Evolutionary conservation across 2,113 vertebrate species (phyloP).

Genomic region (Xerus inauris): DNA sequence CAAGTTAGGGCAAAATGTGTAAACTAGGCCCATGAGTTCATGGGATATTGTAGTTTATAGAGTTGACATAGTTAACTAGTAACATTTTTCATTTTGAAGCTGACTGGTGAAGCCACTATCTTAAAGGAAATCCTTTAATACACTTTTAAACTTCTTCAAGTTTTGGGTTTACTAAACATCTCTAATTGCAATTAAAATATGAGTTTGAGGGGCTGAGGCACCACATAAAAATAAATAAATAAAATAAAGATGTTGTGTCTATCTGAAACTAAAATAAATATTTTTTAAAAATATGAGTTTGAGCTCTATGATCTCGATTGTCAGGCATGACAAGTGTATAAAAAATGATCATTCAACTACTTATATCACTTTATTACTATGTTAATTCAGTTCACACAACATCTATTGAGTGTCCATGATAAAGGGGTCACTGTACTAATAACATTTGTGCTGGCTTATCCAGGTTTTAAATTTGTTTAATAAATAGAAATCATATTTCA

Average conservation of each 20-base stretch:
- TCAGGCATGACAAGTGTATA: slow-evolving; percentile 2
- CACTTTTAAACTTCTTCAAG: not conserved
- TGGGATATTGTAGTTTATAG: not conserved
- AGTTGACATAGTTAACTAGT: not conserved
- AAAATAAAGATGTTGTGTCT: no score
- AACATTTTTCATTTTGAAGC: not conserved
- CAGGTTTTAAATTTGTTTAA: slow-evolving; percentile 61
- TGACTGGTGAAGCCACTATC: not conserved
- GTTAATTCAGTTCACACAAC: slow-evolving; percentile 50
- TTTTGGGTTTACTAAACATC: not conserved
- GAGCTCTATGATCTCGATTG: slow-evolving; percentile 8
- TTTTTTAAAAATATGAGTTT: no score
- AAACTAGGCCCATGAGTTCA: not conserved
- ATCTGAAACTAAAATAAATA: no score
- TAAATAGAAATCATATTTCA: slow-evolving; percentile 53
- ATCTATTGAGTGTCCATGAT: slow-evolving; percentile 36
- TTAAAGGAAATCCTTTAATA: not conserved
- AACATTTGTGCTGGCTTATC: slow-evolving; percentile 33
- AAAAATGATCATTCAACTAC: slow-evolving; percentile 23
- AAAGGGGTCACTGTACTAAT: slow-evolving; percentile 18
- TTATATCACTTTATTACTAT: slow-evolving; percentile 47
- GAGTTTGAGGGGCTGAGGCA: no score
- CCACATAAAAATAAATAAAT: no score
- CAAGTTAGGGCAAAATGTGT: not conserved
- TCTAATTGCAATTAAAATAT: not conserved